Evolutionary conservation across 2,888 invertebrate genomes (phyloP), one percentile per base, ranked within the genome.

Genomic region (Drosophila austrosaltans): DNA sequence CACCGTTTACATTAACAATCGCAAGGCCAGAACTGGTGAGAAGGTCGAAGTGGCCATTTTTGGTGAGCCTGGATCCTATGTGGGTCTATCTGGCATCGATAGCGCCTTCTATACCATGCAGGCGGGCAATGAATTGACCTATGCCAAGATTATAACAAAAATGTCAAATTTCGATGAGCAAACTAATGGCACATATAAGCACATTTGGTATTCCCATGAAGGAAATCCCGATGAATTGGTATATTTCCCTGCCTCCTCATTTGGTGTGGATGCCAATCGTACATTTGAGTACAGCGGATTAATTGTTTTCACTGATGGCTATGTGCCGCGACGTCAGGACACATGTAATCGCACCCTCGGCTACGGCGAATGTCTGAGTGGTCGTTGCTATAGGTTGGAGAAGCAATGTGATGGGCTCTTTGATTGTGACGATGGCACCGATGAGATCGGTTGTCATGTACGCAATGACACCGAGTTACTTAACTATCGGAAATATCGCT

Each of bases 1-100:
- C 91, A 96, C 96, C 0, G 95, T 97, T 10, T 95, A 94, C 81
- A 96, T 98, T 71, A 98, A 98, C 92, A 97, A 98, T 92, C 96
- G 96, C 75, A 99, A 98, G 92, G 98, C 98, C 63, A 95, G 98
- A 76, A 98, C 97, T 0, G 98, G 98, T 28, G 97, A 98, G 91
- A 96, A 96, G 66, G 97, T 99, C 1, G 98, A 99, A 93, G 96
- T 99, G 66, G 97, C 98, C 0, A 96, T 98, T 76, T 96, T 96
- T 89, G 98, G 98, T 12, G 97, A 98, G 91, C 98, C 98, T 0
- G 98, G 98, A 10, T 96, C 98, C 0, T 98, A 97, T 92, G 97
- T 99, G 4, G 98, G 97, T 0, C 94, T 99, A 20, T 97, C 98
- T 0, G 98, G 96, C 62, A 95, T 98, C 72, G 98, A 98, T 92